Base-by-base conservation (phyloP, 2,113 vertebrate species). In the Cololabis saira region DNA sequence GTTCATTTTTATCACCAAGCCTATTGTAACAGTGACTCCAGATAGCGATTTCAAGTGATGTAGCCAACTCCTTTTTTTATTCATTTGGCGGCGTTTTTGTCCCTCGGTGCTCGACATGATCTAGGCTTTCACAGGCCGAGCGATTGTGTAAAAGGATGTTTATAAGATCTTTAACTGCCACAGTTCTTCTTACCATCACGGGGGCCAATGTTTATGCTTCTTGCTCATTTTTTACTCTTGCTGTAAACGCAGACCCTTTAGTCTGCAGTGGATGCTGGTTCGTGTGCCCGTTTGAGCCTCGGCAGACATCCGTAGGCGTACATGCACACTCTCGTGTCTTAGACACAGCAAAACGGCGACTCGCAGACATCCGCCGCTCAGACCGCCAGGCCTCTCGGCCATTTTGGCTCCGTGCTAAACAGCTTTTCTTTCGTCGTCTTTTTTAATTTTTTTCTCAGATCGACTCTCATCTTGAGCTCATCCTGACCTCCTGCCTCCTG, bases 161-260 rank as follows among this genome's bases (percentile, higher is more conserved):
- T 84, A 83, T 76, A 77, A 79, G 87, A 81, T 76, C 81, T 12
- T 61, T 73, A 87, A 77, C 82, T 58, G 80, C 76, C 76, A 44
- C 69, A 37, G 70, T 76, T 62, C 61, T 69, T 59, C 81, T 63
- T 12, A 7, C 78, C 56, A 61, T 79, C 80, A 55, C 71, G 69
- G 70, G 41, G 79, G 17, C 72, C 74, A 82, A 22, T 84, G 80
- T 89, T 91, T 85, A 83, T 7, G 24, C 62, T 71, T 44, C 58
- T 51, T 8, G 40, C 66, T 80, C 68, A 52, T 83, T 86, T 83
- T 87, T 86, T 74, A 74, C 74, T 64, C 71, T 40, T 1, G 37
- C 70, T 74, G 53, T 87, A 87, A 88, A 88, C 89, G 82, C 74
- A 48, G 52, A 63, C 57, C 58, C 60, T 67, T 44, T 71, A 48